phyloP scores from a whole-genome alignment of 2,113 vertebrate species.

The Grus americana region DNA sequence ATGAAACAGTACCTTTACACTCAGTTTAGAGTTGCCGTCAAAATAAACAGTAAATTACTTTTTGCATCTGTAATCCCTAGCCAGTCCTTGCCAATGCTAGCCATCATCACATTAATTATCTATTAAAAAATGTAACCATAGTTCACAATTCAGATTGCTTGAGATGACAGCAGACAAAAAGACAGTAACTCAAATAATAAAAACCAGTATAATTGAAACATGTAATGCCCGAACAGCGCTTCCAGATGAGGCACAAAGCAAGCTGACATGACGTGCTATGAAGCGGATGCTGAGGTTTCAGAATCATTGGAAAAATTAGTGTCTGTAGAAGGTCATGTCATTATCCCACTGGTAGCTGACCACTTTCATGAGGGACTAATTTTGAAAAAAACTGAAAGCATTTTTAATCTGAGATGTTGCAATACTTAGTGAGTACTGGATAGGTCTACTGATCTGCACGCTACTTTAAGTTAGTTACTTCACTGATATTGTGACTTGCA shows the following conservation, averaged over 20 bases:
- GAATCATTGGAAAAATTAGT: neutral
- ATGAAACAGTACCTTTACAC: neutral
- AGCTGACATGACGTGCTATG: neutral
- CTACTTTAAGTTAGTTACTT: neutral
- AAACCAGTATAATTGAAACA: neutral
- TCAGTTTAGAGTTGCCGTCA: neutral
- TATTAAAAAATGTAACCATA: neutral
- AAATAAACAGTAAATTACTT: neutral
- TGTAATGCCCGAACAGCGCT: neutral
- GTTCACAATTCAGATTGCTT: neutral
- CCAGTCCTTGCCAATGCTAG: neutral
- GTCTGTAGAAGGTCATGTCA: neutral
- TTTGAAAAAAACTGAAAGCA: neutral
- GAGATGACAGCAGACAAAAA: neutral
- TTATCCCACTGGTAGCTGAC: neutral
- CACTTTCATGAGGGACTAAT: neutral
- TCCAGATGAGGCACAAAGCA: neutral
- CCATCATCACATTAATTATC: neutral
- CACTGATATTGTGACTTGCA: accelerated
- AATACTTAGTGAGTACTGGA: neutral
- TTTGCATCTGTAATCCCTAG: neutral
- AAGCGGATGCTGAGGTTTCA: neutral
- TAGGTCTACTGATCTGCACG: neutral
- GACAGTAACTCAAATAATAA: neutral
- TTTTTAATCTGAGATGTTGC: neutral